Percentiles rank a stretch among this genome's conserved stretches.
Evolutionary conservation across 2,888 invertebrate genomes (phyloP).

Genomic region (Iphiclides podalirius): DNA sequence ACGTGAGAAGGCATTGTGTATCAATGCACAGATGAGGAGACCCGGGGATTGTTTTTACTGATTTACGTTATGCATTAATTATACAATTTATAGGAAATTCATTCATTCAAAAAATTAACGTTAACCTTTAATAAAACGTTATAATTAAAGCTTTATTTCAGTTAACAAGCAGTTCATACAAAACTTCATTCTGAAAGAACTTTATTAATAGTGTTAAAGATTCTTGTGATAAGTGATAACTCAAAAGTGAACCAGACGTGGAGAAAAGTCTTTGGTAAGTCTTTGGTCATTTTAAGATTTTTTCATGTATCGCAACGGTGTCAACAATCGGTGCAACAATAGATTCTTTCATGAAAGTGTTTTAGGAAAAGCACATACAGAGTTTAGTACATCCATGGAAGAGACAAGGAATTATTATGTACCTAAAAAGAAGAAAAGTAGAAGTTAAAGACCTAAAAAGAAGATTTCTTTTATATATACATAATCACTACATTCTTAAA

Average conservation of each 20-base stretch:
- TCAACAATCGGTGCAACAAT: too few relatives aligned
- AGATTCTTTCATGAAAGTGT: too few relatives aligned
- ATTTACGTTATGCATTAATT: conserved; percentile 14
- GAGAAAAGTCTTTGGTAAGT: conserved; percentile 11
- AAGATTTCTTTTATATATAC: too few relatives aligned
- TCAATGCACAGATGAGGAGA: conserved; percentile 1
- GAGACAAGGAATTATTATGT: too few relatives aligned
- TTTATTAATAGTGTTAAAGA: conserved; percentile 6
- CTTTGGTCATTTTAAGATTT: not conserved
- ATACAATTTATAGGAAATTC: conserved; percentile 14
- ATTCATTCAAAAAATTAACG: not conserved
- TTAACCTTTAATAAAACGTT: not conserved
- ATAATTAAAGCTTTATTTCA: conserved; percentile 5
- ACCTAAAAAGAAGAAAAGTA: too few relatives aligned
- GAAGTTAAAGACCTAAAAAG: too few relatives aligned
- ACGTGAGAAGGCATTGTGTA: conserved; percentile 23
- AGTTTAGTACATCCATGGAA: too few relatives aligned
- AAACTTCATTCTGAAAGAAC: conserved; percentile 15
- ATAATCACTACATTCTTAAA: too few relatives aligned
- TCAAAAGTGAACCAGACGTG: not conserved
- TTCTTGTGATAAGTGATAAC: conserved; percentile 17
- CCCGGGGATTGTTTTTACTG: conserved; percentile 13
- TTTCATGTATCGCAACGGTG: too few relatives aligned
- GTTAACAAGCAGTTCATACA: not conserved
- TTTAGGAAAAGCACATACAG: too few relatives aligned